These are phyloP conservation scores for Lethocerus indicus DNA, from an alignment of 1,140 invertebrate genomes.

Conservation along the genomic window DNA sequence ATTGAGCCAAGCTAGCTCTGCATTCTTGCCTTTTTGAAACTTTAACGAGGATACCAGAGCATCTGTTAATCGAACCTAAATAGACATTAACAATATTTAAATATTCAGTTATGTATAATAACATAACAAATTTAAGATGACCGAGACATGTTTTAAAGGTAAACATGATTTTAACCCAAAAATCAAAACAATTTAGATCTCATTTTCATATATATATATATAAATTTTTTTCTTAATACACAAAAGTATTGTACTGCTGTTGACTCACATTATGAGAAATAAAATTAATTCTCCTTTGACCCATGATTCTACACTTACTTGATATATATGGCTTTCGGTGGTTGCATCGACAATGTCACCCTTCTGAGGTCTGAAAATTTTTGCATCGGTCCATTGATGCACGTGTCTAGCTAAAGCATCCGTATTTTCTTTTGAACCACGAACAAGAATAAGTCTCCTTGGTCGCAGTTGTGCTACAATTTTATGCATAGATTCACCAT, in stretches of 20 bases:
- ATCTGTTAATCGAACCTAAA: constrained; percentile 72
- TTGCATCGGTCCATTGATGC: constrained; percentile 37
- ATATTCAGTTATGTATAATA: background rate
- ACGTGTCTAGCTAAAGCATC: constrained; percentile 42
- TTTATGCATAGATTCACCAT: constrained; percentile 91
- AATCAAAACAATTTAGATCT: no score
- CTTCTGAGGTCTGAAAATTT: constrained; percentile 67
- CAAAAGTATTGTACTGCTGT: no score
- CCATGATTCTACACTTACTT: no score
- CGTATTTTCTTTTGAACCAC: constrained; percentile 42
- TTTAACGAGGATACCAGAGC: constrained; percentile 74
- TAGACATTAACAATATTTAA: no score
- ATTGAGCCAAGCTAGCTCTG: constrained; percentile 90
- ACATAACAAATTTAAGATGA: no score
- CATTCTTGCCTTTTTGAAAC: constrained; percentile 65
- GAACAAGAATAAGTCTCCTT: constrained; percentile 55
- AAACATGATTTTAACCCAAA: no score
- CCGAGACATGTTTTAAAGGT: no score
- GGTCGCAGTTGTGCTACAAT: constrained; percentile 77
- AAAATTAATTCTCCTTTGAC: no score
- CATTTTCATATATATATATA: no score
- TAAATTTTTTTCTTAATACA: no score
- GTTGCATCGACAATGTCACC: constrained; percentile 89
- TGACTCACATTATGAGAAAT: no score
- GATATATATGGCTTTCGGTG: constrained; percentile 95